Evolutionary conservation across 2,797 vertebrate species (phyloP), one percentile per base, ranked within the genome.

Genomic region (Orientallactaga sibirica): DNA sequence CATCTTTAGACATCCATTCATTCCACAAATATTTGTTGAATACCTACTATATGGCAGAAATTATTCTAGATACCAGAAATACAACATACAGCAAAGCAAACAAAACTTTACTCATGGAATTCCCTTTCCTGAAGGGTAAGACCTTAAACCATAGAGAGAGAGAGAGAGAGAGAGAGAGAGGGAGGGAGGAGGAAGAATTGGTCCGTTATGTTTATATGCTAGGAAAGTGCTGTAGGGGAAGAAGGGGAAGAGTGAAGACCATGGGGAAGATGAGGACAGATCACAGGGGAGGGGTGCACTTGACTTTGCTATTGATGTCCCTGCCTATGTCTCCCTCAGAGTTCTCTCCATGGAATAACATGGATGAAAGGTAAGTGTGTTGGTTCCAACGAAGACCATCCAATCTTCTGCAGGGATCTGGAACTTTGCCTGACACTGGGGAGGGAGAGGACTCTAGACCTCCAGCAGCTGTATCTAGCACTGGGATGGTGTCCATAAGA

Each of bases 221-320:
- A 43, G 41, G 62, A 43, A 79, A 75, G 37, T 4, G 25, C 4
- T 7, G 6, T 2, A 5, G 7, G 12, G 29, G 5, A n/a, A 24
- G 37, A 55, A 66, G 2, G 0, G 64, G 3, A 6, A 22, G 11
- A 16, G 14, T 11, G 7, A 33, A 67, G 37, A 27, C 18, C 1
- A 2, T 2, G 10, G 24, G 2, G 4, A 25, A 22, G 3, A 14
- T 25, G 5, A 1, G 33, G 10, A 64, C 0, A 6, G 9, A 22
- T 24, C 7, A 7, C 7, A 18, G 15, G 88, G 55, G 25, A 55
- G 37, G 29, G 16, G 24, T 0, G 1, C 66, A 0, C 2, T 68
- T n/a, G 33, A 70, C 20, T 70, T 83, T 43, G 61, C 29, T 75
- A 0, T 11, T 78, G 11, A 0, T 11, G 19, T 67, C 9, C 55